Evolutionary conservation across 2,113 vertebrate species (phyloP).

Genomic region (Triplophysa dalaica): DNA sequence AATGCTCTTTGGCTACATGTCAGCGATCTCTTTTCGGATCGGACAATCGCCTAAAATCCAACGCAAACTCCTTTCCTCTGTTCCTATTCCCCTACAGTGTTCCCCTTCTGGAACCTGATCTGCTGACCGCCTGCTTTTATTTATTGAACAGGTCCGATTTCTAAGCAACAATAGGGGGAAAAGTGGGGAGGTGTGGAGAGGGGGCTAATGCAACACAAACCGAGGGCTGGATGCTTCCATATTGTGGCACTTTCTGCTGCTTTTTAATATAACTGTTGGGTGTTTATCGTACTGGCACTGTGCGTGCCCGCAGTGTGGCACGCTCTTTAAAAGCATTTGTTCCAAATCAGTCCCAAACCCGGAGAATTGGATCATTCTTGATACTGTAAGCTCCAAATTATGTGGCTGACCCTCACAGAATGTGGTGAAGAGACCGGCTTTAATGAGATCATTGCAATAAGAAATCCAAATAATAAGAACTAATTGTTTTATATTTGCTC

Average conservation of each 20-base stretch:
- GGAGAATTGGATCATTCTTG: constrained; percentile 24
- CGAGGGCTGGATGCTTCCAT: constrained; percentile 50
- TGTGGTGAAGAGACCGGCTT: neutral
- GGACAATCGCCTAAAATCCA: neutral
- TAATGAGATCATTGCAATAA: neutral
- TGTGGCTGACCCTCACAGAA: neutral
- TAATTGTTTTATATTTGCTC: neutral
- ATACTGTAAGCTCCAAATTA: neutral
- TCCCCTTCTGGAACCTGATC: constrained; percentile 56
- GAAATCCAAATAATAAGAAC: neutral
- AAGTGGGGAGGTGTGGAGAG: neutral
- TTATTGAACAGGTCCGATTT: constrained; percentile 59
- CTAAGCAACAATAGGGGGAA: constrained; percentile 65
- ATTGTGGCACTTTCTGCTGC: constrained; percentile 38
- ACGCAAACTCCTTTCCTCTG: neutral
- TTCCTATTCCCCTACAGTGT: neutral
- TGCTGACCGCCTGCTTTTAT: constrained; percentile 68
- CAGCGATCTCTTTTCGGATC: neutral
- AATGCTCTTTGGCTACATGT: neutral
- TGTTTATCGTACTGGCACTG: constrained; percentile 41
- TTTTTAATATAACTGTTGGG: constrained; percentile 25
- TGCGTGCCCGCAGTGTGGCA: neutral
- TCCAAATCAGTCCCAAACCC: constrained; percentile 29
- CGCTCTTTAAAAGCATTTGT: constrained; percentile 33
- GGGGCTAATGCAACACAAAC: constrained; percentile 28